These are phyloP conservation scores for Drosophila diplacantha DNA, from an alignment of 2,888 invertebrate species.

Conservation along the genomic window DNA sequence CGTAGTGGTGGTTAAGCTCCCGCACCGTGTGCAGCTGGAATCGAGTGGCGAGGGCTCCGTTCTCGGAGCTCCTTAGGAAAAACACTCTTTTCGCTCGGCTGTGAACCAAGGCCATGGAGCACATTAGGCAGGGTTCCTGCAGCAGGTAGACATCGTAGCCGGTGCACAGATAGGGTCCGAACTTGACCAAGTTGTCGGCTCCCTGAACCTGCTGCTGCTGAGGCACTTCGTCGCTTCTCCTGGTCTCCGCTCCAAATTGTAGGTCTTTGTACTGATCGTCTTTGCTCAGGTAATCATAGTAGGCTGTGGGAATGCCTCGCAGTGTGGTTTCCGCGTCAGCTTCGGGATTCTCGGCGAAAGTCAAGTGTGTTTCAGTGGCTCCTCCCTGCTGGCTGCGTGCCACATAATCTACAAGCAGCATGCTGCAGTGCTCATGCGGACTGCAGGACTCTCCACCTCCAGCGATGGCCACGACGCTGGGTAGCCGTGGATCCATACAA, in stretches of 20 bases:
- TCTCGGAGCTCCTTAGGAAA: conserved; percentile 80
- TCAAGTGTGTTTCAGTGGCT: conserved; percentile 79
- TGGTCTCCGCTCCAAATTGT: conserved; percentile 79
- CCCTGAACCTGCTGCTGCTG: conserved; percentile 2
- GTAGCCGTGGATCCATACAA: conserved; percentile 85
- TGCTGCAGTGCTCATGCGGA: conserved; percentile 83
- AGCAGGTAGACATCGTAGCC: conserved; percentile 90
- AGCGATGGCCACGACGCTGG: conserved; percentile 84
- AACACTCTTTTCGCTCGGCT: conserved; percentile 91
- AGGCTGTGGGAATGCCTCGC: conserved; percentile 78
- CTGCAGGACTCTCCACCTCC: conserved; percentile 43
- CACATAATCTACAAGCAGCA: conserved; percentile 91
- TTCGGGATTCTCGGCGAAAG: conserved; percentile 43
- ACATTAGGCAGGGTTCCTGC: conserved; percentile 95
- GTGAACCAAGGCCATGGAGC: conserved; percentile 96
- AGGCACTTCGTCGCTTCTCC: conserved; percentile 16
- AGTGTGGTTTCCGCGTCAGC: conserved; percentile 44
- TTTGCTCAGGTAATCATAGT: conserved; percentile 70
- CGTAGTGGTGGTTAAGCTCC: conserved; percentile 93
- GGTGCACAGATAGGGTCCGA: conserved; percentile 89
- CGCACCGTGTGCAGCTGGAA: conserved; percentile 87
- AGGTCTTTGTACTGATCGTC: conserved; percentile 76
- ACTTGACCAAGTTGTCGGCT: conserved; percentile 75
- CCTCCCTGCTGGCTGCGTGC: conserved; percentile 90
- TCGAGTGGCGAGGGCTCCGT: conserved; percentile 85